Percentiles rank a stretch among this genome's conserved stretches.
These are phyloP conservation scores for Pelobates fuscus DNA, from an alignment of 2,113 vertebrate species.

Conservation along the genomic window DNA sequence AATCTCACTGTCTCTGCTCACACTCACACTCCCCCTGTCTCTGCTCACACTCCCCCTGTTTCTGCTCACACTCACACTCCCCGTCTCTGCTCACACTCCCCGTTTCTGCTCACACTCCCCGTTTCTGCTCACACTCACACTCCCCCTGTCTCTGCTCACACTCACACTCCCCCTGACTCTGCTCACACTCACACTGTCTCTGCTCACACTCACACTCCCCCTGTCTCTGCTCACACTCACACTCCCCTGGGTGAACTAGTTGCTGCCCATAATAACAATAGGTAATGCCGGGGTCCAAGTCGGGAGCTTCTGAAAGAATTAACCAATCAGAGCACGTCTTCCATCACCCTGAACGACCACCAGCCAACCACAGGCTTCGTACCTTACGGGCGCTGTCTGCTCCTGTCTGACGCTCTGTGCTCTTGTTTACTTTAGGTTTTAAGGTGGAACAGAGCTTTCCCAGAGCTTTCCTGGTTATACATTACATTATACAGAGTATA, in stretches of 20 bases:
- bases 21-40: background rate
- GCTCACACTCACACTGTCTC: background rate
- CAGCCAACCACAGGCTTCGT: constrained; percentile 2
- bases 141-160: background rate
- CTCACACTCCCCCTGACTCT: background rate
- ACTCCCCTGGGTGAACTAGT: constrained; percentile 2
- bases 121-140: background rate
- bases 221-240: background rate
- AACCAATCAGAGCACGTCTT: background rate
- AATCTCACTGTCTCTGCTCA: background rate
- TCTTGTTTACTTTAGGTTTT: constrained; percentile 13
- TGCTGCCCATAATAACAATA: constrained; percentile 31
- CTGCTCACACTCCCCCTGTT: background rate
- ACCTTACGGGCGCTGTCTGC: background rate
- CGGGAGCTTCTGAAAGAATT: background rate
- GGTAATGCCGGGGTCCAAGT: constrained; percentile 10
- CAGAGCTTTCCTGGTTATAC: too few species aligned
- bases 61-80: background rate
- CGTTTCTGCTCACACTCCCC: background rate
- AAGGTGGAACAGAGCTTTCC: background rate
- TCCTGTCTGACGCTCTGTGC: background rate
- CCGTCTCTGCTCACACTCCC: background rate
- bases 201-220: background rate
- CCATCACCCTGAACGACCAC: background rate
- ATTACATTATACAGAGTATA: background rate